Evolutionary conservation across 2,113 vertebrate genomes (phyloP).

Genomic region (Tragelaphus imberbis): DNA sequence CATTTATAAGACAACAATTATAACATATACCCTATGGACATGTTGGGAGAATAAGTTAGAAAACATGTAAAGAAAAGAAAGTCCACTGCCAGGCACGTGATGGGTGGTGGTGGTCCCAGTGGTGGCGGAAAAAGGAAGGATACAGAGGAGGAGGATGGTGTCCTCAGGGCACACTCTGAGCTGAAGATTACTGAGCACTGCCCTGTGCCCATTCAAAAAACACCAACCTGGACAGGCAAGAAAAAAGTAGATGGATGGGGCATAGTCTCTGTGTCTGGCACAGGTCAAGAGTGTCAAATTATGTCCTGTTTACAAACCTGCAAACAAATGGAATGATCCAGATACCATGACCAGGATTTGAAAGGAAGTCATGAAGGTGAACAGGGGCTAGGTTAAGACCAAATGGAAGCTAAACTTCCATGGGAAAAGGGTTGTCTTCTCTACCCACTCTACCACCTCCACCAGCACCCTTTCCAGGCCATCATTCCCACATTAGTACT

Average conservation of each 20-base stretch:
- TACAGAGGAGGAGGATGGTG: background rate
- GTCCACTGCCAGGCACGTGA: accelerated
- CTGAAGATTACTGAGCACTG: background rate
- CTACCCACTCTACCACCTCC: background rate
- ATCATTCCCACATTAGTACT: background rate
- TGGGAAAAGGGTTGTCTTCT: background rate
- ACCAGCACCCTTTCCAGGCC: too few relatives aligned
- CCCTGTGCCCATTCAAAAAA: background rate
- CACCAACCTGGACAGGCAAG: background rate
- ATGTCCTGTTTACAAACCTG: background rate
- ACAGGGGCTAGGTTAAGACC: background rate
- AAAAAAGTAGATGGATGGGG: background rate
- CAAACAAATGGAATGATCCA: background rate
- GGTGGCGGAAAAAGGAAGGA: background rate
- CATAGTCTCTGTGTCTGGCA: background rate
- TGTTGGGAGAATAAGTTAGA: background rate
- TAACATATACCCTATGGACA: background rate
- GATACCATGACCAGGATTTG: background rate
- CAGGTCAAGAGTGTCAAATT: background rate
- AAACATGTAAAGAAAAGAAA: background rate
- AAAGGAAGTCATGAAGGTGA: background rate
- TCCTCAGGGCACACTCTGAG: background rate
- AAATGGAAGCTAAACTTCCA: background rate
- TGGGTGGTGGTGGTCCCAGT: background rate
- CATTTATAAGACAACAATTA: background rate